Evolutionary conservation across 2,888 invertebrate genomes (phyloP).

Genomic region (Sinodicranocentrus sp.): DNA sequence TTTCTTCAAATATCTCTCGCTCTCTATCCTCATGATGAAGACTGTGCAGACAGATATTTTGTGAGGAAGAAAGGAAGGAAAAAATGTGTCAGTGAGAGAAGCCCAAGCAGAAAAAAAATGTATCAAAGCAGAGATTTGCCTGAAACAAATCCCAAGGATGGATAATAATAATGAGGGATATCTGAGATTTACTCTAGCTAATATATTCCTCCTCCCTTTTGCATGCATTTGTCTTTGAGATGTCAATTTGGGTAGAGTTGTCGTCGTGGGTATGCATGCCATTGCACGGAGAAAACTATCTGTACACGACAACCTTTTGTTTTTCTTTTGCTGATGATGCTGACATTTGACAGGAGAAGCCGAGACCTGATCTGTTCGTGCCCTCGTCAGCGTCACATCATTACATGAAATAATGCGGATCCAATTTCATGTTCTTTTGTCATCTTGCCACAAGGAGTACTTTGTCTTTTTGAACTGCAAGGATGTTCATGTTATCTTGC

Average conservation of each 20-base stretch:
- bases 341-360: constrained; percentile 16
- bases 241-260: no score
- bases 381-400: constrained; percentile 9
- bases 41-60: neutral
- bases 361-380: constrained; percentile 15
- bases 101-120: neutral
- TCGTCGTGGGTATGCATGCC: no score
- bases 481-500: no score
- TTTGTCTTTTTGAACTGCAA: no score
- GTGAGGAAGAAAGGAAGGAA: neutral
- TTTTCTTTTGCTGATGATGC: constrained; percentile 9
- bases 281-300: no score
- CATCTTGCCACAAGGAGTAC: neutral
- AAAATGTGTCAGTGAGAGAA: neutral
- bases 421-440: constrained; percentile 16
- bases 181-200: no score
- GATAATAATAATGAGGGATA: neutral
- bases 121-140: neutral
- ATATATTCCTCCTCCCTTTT: no score
- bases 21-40: constrained; percentile 25
- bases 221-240: no score
- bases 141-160: neutral
- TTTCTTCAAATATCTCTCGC: neutral
- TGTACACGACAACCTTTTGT: neutral
- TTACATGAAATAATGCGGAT: constrained; percentile 19